These are phyloP conservation scores for Polydrusus cervinus DNA, from an alignment of 2,888 invertebrate genomes.

Conservation along the genomic window DNA sequence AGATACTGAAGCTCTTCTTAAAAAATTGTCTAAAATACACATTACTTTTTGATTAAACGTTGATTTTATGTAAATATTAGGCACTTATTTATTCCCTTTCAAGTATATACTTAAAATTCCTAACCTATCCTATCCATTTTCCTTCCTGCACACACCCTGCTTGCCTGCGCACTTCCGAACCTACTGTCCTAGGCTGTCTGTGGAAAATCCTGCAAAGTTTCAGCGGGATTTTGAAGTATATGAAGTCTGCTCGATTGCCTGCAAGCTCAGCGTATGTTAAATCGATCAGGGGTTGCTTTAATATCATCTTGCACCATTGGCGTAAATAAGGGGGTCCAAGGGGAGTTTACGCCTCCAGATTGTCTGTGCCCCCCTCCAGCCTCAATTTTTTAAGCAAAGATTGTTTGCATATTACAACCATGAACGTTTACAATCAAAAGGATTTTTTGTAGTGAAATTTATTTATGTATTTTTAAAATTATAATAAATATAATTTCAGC, in stretches of 20 bases:
- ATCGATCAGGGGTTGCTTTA: background rate
- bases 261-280: background rate
- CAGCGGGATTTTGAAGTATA: background rate
- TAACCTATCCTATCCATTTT: constrained; percentile 26
- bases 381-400: too few species aligned
- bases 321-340: too few species aligned
- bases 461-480: too few species aligned
- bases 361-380: too few species aligned
- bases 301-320: background rate
- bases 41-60: constrained; percentile 7
- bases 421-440: too few species aligned
- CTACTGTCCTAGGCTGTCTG: constrained; percentile 20
- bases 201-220: constrained; percentile 10
- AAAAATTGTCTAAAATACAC: background rate
- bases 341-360: too few species aligned
- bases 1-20: background rate
- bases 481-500: too few species aligned
- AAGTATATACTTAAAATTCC: constrained; percentile 6
- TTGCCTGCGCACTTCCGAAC: constrained; percentile 21
- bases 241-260: background rate
- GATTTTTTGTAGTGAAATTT: too few species aligned
- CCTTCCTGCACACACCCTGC: constrained; percentile 27
- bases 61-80: constrained; percentile 23
- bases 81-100: constrained; percentile 17
- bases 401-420: too few species aligned